Base-by-base conservation (phyloP, 1,140 invertebrate species). In the Popillia japonica region DNA sequence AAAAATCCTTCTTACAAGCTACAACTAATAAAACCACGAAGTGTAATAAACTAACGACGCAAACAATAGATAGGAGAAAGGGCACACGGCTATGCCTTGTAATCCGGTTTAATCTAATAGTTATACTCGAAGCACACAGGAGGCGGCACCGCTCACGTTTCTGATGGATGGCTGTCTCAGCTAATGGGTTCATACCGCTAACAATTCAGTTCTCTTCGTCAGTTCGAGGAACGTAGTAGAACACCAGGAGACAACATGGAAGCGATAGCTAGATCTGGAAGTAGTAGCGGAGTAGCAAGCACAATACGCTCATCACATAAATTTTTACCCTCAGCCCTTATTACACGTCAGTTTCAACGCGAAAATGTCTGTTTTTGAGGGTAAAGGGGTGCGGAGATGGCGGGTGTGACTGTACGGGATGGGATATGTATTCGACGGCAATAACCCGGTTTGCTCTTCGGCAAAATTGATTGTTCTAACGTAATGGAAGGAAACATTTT, bases 401-500 rank as follows among this genome's bases (percentile, higher is more conserved):
- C 3, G 20, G 20, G 11, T 34, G 61, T 8, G 22, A 68, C 27
- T 34, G 27, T 34, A 34, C 11, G 17, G 20, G 61, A 68, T 68
- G 27, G 61, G 20, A 68, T 27, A 34, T n/a, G n/a, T 68, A 68
- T 68, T 68, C 61, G 61, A 68, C 61, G 61, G 61, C 61, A 68
- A 68, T 68, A 68, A 68, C 61, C 61, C 61, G 61, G 61, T 68
- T 68, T 68, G 61, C 61, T 34, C 61, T 23, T 68, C 61, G 61
- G 61, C 27, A 20, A 68, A 68, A 68, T 68, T 68, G 61, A 68
- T 68, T 68, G 61, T 68, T 68, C 61, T 34, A 34, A 68, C 61
- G 27, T 68, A 68, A 68, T 68, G 27, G 61, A 68, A 68, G 61
- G 61, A 68, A 68, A 68, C 61, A 68, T 68, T 68, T 68, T 68